Base-by-base conservation (phyloP, 1,140 invertebrate genomes). In the Lepidotrigona ventralis region DNA sequence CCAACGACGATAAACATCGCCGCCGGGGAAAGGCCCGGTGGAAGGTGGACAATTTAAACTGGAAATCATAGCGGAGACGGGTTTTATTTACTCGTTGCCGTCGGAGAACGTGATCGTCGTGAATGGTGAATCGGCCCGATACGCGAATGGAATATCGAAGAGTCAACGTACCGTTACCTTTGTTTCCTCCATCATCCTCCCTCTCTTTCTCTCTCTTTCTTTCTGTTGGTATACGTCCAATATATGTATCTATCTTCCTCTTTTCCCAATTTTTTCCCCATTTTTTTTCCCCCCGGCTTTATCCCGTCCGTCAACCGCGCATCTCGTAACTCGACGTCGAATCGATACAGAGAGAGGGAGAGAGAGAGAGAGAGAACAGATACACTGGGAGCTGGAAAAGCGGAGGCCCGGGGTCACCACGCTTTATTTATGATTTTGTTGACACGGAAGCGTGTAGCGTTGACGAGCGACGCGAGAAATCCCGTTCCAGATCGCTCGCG, bases 301-400 rank as follows among this genome's bases (percentile, higher is more conserved):
- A 70, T 53, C 54, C 53, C 58, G 60, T 75, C 71, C 54, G 63
- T 86, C 84, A 85, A 83, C 26, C 64, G 64, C 51, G 71, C 29
- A n/a, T 74, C 73, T 83, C 58, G 71, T 80, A 86, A 87, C 81
- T 86, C 71, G 66, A 79, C 85, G 71, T 79, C 63, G 81, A 86
- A 86, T 87, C 86, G 86, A 87, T 87, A 83, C 66, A 71, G 58
- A n/a, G 53, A 74, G 39, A 46, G 39, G 8, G 39, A 46, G 39
- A 46, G 39, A 46, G 39, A 46, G 39, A 9, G 39, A 46, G 8
- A 71, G 58, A n/a, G 53, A 74, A 53, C 73, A 85, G 78, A n/a
- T 33, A 46, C 60, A 58, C 64, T 8, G 39, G 76, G 2, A 46
- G 46, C 39, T 51, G 17, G 26, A 64, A 54, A 53, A 64, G 46